phyloP scores from a whole-genome alignment of 1,140 invertebrate genomes.

The Microvelia longipes region DNA sequence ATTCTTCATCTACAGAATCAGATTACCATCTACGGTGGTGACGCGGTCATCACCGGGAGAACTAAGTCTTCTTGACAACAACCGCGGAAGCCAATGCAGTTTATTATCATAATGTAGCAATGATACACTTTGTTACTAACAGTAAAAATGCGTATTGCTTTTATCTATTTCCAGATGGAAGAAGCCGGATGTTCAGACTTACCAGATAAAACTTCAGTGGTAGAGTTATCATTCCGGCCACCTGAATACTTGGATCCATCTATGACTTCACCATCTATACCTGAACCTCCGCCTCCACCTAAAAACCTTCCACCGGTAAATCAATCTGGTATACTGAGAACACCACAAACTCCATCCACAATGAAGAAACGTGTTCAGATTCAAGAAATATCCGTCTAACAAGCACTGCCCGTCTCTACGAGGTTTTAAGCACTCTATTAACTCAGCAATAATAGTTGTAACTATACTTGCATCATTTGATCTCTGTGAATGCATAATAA shows the following conservation, averaged over 20 bases:
- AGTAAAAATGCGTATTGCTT: too few relatives aligned
- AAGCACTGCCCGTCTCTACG: not conserved
- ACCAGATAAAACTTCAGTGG: not conserved
- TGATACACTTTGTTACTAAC: too few relatives aligned
- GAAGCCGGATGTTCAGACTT: constrained; percentile 16
- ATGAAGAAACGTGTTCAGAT: constrained; percentile 24
- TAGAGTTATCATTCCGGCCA: constrained; percentile 22
- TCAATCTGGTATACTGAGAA: constrained; percentile 14
- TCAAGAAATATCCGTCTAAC: constrained; percentile 23
- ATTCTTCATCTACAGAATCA: too few relatives aligned
- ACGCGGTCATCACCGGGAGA: too few relatives aligned
- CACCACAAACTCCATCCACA: constrained; percentile 19
- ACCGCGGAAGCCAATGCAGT: too few relatives aligned
- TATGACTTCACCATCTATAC: constrained; percentile 34
- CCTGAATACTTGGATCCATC: constrained; percentile 30
- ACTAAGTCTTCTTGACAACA: too few relatives aligned
- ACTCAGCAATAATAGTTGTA: too few relatives aligned
- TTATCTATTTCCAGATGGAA: constrained; percentile 23
- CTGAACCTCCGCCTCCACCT: constrained; percentile 20
- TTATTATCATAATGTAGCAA: too few relatives aligned
- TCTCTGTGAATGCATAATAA: too few relatives aligned
- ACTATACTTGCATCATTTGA: too few relatives aligned
- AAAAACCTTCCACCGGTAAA: constrained; percentile 18
- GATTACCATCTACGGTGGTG: too few relatives aligned
- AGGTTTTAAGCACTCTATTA: too few relatives aligned